Percentiles rank a stretch among this genome's conserved stretches.
These are phyloP conservation scores for Athetis lepigone DNA, from an alignment of 2,888 invertebrate species.

Conservation along the genomic window DNA sequence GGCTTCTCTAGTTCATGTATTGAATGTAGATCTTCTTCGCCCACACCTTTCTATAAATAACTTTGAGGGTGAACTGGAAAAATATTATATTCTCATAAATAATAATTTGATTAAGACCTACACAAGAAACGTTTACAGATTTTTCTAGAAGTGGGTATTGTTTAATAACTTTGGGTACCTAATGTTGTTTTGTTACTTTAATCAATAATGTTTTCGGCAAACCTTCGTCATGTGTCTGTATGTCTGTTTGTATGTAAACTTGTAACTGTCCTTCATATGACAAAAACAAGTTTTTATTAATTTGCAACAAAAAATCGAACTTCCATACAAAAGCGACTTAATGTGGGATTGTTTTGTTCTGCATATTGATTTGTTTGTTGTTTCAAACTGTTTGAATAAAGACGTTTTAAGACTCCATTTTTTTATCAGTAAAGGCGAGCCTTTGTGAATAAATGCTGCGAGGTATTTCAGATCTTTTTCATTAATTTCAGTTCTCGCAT, in stretches of 20 bases:
- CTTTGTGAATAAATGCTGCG: slow-evolving; percentile 7
- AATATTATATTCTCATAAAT: slow-evolving; percentile 42
- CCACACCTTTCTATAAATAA: slow-evolving; percentile 57
- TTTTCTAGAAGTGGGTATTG: not conserved
- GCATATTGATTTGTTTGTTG: no score
- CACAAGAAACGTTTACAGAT: slow-evolving; percentile 8
- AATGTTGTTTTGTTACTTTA: slow-evolving; percentile 9
- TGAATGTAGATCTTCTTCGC: slow-evolving; percentile 32
- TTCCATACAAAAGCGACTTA: no score
- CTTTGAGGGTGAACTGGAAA: slow-evolving; percentile 35
- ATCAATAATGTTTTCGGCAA: slow-evolving; percentile 1
- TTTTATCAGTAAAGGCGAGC: not conserved
- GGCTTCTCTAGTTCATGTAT: slow-evolving; percentile 46
- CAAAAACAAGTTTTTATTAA: not conserved
- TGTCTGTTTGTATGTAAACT: no score
- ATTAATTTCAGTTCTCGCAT: slow-evolving; percentile 3
- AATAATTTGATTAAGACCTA: slow-evolving; percentile 31
- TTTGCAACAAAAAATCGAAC: no score
- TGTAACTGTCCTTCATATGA: not conserved
- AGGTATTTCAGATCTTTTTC: slow-evolving; percentile 6
- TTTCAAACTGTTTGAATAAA: no score
- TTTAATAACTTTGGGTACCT: slow-evolving; percentile 4
- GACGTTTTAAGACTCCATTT: no score
- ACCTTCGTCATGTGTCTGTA: no score
- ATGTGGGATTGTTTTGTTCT: no score